Percentiles rank a stretch among this genome's conserved stretches.
phyloP scores from a whole-genome alignment of 2,113 vertebrate species.

The Gavialis gangeticus region DNA sequence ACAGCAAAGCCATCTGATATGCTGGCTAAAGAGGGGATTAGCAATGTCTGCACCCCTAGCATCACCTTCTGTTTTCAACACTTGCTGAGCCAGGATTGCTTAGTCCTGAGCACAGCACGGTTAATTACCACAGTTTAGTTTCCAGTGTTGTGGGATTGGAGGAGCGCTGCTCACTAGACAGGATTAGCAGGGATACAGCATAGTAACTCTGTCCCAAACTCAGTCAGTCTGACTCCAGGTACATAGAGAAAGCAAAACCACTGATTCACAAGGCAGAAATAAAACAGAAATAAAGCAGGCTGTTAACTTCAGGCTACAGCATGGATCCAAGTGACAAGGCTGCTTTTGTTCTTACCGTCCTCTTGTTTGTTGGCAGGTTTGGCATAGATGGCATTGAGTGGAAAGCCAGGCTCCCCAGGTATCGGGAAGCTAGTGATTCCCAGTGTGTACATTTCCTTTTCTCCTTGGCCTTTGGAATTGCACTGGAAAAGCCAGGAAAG shows the following conservation, averaged over 20 bases:
- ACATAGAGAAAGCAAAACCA: not conserved
- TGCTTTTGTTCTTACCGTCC: conserved; percentile 79
- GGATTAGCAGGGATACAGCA: not conserved
- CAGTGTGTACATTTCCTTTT: conserved; percentile 98
- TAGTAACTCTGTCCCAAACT: not conserved
- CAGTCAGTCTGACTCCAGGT: not conserved
- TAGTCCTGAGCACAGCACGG: no score
- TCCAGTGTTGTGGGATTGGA: not conserved
- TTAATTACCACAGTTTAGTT: not conserved
- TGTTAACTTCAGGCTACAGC: not conserved
- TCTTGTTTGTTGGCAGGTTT: conserved; percentile 85
- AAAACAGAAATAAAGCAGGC: not conserved
- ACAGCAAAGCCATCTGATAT: not conserved
- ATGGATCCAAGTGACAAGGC: not conserved
- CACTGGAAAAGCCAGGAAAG: conserved; percentile 83
- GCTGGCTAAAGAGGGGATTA: not conserved
- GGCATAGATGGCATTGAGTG: conserved; percentile 95
- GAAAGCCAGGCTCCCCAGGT: conserved; percentile 97
- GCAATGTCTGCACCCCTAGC: not conserved
- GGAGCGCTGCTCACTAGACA: not conserved
- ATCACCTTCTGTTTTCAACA: no score
- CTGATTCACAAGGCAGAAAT: not conserved
- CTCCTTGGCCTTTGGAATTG: conserved; percentile 94
- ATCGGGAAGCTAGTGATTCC: conserved; percentile 99
- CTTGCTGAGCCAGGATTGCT: accelerated